Evolutionary conservation across 2,888 invertebrate genomes (phyloP).

Genomic region (Sinopyrophorus schimmeli): DNA sequence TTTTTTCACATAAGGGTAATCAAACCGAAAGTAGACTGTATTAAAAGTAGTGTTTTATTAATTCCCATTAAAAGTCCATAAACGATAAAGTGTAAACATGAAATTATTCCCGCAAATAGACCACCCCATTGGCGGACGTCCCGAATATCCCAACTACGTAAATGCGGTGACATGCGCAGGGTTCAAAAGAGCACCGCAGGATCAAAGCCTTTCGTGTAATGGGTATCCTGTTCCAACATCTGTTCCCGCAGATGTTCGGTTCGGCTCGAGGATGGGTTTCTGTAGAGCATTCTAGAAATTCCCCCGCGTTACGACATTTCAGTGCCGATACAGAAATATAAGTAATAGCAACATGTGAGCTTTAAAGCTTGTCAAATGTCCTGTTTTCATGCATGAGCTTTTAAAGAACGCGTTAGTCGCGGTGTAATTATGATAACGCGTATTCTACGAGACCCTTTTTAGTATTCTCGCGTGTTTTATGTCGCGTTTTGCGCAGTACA

Average conservation of each 20-base stretch:
- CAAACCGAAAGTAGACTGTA: no score
- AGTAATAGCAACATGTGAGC: conserved; percentile 12
- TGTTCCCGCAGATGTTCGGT: conserved; percentile 24
- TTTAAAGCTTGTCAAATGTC: conserved; percentile 7
- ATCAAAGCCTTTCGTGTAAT: conserved; percentile 23
- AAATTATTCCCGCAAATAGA: conserved; percentile 22
- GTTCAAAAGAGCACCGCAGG: conserved; percentile 19
- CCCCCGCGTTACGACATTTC: conserved; percentile 25
- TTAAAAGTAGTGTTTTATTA: conserved; percentile 13
- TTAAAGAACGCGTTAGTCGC: neutral
- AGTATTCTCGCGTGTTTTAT: conserved; percentile 11
- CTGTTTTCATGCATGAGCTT: conserved; percentile 3
- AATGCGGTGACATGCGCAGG: conserved; percentile 35
- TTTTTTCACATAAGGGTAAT: no score
- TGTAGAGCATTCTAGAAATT: conserved; percentile 16
- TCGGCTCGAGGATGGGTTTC: conserved; percentile 14
- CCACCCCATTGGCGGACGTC: conserved; percentile 33
- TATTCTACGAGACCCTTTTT: conserved; percentile 4
- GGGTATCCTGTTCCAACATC: conserved; percentile 18
- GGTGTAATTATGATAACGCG: conserved; percentile 1
- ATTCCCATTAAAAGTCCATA: conserved; percentile 14
- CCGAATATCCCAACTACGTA: conserved; percentile 35
- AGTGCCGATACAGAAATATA: conserved; percentile 18
- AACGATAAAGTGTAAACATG: conserved; percentile 24
- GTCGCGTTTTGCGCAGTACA: conserved; percentile 22